Base-by-base conservation (phyloP, 2,888 invertebrate species). In the Latrodectus hesperus region DNA sequence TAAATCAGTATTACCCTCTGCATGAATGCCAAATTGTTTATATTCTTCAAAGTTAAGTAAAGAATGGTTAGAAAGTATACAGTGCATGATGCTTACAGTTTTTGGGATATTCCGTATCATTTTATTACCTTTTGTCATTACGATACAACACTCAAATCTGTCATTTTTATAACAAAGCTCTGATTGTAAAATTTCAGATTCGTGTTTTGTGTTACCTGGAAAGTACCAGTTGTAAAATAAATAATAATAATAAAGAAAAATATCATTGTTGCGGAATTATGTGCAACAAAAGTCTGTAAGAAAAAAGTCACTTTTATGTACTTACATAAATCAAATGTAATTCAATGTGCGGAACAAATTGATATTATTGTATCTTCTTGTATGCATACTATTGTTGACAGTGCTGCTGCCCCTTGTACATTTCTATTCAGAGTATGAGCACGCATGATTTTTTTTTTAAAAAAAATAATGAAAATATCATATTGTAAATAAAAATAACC, bases 241-340 rank as follows among this genome's bases (percentile, higher is more conserved):
- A 55, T 55, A 14, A 16, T 55, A 55, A 55, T 14, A 55, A 14
- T 14, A n/a, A 60, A 60, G n/a, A 55, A 2, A 55, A 60, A 60
- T 16, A 60, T 60, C 12, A 72, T 75, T 77, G 86, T 87, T 87
- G 86, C 81, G 81, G 14, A 60, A 67, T 68, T 49, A 67, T 81
- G 81, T 80, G 81, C 86, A 76, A 87, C 81, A 73, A 77, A 75
- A 38, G 17, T 60, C 52, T 81, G 76, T 67, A 87, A 55, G 81
- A 77, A 87, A n/a, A 73, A 73, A 72, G 71, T 81, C 86, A 87
- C 81, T 87, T 84, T 84, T 81, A 86, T 86, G 86, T 87, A 87
- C 81, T 81, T 87, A 81, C 67, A 76, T 67, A 80, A 87, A 87
- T 87, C 85, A 87, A 87, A 87, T 81, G 74, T 83, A 84, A 77